A percentile compares a stretch with the other conserved stretches of the same genome.
Conservation (phyloP, 2,113 vertebrate species). For the Laticauda laticaudata region DNA sequence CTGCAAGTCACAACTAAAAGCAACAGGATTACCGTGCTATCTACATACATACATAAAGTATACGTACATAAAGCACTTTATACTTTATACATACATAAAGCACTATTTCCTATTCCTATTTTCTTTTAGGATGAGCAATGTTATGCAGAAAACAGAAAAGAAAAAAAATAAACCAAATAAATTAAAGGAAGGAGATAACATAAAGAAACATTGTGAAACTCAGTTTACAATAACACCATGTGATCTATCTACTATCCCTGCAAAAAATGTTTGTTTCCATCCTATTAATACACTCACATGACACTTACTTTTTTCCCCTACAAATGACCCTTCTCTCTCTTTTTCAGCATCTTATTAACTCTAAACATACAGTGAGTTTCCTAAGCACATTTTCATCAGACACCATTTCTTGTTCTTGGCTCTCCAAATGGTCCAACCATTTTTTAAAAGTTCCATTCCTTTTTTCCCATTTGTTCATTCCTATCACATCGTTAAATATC, state of each 20-base stretch:
- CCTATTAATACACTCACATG: neutral
- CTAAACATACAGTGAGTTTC: neutral
- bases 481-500: neutral
- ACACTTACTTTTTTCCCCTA: neutral
- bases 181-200: neutral
- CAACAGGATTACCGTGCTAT: neutral
- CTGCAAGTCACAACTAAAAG: neutral
- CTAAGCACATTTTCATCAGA: neutral
- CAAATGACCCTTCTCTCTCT: neutral
- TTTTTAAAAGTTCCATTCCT: neutral
- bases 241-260: neutral
- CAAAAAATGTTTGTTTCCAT: neutral
- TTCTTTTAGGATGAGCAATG: neutral
- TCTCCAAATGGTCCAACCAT: neutral
- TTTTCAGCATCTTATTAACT: neutral
- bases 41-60: neutral
- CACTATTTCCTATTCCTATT: neutral
- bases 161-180: neutral
- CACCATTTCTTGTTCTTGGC: neutral
- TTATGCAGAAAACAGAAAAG: neutral
- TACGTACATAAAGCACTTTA: neutral
- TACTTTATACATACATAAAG: neutral
- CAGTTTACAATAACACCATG: neutral
- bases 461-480: neutral
- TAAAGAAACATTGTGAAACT: neutral